Base-by-base conservation (phyloP, 2,113 vertebrate genomes). In the Melanocharis versteri region DNA sequence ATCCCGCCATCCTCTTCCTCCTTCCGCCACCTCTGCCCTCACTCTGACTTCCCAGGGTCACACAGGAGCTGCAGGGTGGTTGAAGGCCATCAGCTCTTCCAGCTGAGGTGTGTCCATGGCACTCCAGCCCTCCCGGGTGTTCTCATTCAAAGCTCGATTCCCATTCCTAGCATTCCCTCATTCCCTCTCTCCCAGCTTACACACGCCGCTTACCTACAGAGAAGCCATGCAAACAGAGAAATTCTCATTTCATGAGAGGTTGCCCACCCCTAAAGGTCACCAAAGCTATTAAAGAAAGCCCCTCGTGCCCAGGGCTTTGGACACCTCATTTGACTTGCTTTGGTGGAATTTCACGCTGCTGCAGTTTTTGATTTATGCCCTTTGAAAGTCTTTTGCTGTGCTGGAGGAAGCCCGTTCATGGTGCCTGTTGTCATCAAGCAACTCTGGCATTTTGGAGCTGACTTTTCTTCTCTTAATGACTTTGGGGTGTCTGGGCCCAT, bases 281-380 rank as follows among this genome's bases (percentile, higher is more conserved):
- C 94, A 70, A 69, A 85, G 82, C 91, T 94, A 83, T 94, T 94
- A 87, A 87, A 85, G 78, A 85, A 70, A 77, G 27, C 14, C 66
- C 84, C 54, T 80, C 5, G 0, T 91, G 84, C 69, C 71, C 78
- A 45, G 89, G 89, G 84, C 89, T 92, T 87, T 73, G 94, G 94
- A 44, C 94, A 94, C 75, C 35, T 95, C 24, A 93, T 95, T 95
- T 90, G 91, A 51, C 60, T 96, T 83, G 45, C 93, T 95, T 60
- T 94, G 95, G 87, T 75, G 40, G 28, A 75, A 95, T 97, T 96
- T 94, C 96, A 86, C 10, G 44, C 96, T 39, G 82, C 84, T 91
- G 93, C 61, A 58, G 78, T 6, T 94, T 95, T 77, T 92, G 89
- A 96, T 96, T 91, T 93, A 42, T 70, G 79, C 70, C 27, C 89